A percentile compares a stretch with the other conserved stretches of the same genome.
phyloP scores from a whole-genome alignment of 2,113 vertebrate genomes.

The Petaurus breviceps region DNA sequence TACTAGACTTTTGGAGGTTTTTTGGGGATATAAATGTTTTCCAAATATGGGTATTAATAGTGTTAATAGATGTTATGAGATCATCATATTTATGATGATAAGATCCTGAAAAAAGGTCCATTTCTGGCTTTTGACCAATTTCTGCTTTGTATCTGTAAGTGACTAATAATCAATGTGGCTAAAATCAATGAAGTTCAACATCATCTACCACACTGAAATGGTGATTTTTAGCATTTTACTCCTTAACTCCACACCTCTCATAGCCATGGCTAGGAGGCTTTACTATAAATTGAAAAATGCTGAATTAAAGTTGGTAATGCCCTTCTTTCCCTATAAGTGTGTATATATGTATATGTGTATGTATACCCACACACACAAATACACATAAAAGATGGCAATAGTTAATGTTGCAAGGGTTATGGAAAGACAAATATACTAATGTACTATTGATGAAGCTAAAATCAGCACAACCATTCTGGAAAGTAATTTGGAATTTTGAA shows the following conservation, averaged over 20 bases:
- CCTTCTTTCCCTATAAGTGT: too few species aligned
- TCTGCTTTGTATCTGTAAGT: not conserved
- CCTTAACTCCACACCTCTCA: too few species aligned
- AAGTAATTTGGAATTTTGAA: not conserved
- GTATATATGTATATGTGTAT: too few species aligned
- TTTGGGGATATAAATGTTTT: not conserved
- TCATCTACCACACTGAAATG: not conserved
- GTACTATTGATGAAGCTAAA: not conserved
- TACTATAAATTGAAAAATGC: too few species aligned
- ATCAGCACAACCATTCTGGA: not conserved
- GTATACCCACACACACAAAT: too few species aligned
- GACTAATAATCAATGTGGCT: not conserved
- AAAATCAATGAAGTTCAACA: not conserved
- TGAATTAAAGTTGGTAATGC: too few species aligned
- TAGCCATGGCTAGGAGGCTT: too few species aligned
- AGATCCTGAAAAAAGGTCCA: not conserved
- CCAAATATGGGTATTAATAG: not conserved
- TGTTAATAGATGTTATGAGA: not conserved
- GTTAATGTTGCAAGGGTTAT: not conserved
- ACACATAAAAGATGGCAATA: not conserved
- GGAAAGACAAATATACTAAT: not conserved
- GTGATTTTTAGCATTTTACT: not conserved
- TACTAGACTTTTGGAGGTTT: not conserved
- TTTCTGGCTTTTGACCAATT: not conserved
- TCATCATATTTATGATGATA: not conserved